Evolutionary conservation across 2,888 invertebrate genomes (phyloP).

Genomic region (Keiferia lycopersicella): DNA sequence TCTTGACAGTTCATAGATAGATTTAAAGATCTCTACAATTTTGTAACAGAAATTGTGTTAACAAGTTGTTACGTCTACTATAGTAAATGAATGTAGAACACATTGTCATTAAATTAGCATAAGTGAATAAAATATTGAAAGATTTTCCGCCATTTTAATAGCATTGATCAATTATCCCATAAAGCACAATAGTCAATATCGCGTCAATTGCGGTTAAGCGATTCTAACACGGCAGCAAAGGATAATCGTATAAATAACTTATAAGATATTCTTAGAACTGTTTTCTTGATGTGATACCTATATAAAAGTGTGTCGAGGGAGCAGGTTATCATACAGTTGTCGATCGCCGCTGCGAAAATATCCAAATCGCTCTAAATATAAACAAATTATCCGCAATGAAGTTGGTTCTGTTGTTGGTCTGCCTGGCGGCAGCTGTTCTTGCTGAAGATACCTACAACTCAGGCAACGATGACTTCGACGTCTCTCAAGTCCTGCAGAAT

Average conservation of each 20-base stretch:
- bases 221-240: constrained; percentile 1
- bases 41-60: too few relatives aligned
- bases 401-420: constrained; percentile 47
- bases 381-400: constrained; percentile 48
- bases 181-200: background rate
- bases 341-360: constrained; percentile 12
- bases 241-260: constrained; percentile 16
- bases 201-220: constrained; percentile 21
- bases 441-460: constrained; percentile 80
- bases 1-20: too few relatives aligned
- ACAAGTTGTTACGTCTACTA: background rate
- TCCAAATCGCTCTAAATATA: background rate
- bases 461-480: constrained; percentile 84
- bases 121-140: constrained; percentile 16
- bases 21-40: too few relatives aligned
- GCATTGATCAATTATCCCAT: constrained; percentile 21
- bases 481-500: constrained; percentile 84
- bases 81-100: background rate
- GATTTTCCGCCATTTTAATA: constrained; percentile 25
- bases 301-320: constrained; percentile 7
- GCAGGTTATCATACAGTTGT: background rate
- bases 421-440: constrained; percentile 45
- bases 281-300: constrained; percentile 4
- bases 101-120: constrained; percentile 19
- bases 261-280: background rate